Percentiles rank a stretch among this genome's conserved stretches.
Evolutionary conservation across 2,113 vertebrate species (phyloP).

Genomic region (Condylura cristata): DNA sequence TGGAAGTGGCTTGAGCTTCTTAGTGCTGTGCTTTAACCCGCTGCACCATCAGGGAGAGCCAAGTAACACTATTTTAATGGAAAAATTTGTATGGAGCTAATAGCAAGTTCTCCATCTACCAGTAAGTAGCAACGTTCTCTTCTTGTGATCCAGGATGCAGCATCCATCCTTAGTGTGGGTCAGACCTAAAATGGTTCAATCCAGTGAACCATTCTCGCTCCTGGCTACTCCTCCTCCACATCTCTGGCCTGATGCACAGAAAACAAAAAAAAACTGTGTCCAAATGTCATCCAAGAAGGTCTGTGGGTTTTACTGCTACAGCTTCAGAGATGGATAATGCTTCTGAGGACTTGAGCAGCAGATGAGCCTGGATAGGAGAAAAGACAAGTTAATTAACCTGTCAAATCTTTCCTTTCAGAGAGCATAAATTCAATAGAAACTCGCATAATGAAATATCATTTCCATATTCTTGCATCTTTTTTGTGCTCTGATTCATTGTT

Average conservation of each 20-base stretch:
- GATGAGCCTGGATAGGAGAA: not conserved
- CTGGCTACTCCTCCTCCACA: not conserved
- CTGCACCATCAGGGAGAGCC: no score
- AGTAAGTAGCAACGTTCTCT: not conserved
- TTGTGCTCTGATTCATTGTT: slow-evolving; percentile 33
- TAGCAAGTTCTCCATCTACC: not conserved
- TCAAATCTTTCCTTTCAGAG: slow-evolving; percentile 25
- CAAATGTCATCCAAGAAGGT: not conserved
- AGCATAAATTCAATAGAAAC: slow-evolving; percentile 29
- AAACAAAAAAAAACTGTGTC: not conserved
- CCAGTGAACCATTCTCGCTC: not conserved
- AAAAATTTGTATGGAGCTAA: not conserved
- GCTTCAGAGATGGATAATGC: not conserved
- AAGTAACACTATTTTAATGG: not conserved
- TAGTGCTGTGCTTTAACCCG: no score
- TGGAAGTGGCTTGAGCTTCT: no score
- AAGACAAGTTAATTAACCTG: slow-evolving; percentile 53
- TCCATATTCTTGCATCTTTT: slow-evolving; percentile 31
- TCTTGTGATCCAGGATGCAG: not conserved
- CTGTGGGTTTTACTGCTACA: not conserved
- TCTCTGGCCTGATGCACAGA: not conserved
- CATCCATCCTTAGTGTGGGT: no score
- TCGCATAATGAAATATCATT: slow-evolving; percentile 37
- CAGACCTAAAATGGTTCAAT: not conserved
- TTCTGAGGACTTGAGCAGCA: not conserved